Conservation (phyloP, 2,797 vertebrate species). For the Peromyscus aztecus region DNA sequence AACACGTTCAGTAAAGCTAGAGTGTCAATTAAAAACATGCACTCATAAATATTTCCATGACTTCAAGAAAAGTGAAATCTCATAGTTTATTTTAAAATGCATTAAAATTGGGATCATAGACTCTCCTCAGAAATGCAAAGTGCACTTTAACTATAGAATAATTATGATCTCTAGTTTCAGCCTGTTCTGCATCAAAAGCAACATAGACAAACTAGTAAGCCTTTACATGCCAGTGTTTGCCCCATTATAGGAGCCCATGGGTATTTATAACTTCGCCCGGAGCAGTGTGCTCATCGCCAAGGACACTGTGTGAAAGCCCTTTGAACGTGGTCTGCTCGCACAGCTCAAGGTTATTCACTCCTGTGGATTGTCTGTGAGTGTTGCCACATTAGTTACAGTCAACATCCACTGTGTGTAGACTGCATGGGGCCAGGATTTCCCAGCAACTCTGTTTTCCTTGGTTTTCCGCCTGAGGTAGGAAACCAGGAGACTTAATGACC, state of each 20-base stretch:
- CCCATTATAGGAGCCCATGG: neutral
- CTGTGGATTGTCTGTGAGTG: neutral
- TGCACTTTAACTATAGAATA: neutral
- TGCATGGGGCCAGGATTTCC: neutral
- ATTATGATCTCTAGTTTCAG: neutral
- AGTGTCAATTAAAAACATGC: neutral
- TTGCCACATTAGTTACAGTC: neutral
- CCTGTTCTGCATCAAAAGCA: neutral
- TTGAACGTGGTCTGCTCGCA: fast-evolving
- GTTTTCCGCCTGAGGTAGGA: neutral
- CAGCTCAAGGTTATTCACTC: neutral
- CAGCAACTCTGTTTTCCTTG: neutral
- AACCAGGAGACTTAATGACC: neutral
- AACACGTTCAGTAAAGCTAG: neutral
- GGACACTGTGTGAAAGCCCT: neutral
- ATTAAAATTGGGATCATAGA: neutral
- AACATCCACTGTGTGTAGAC: neutral
- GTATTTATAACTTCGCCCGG: fast-evolving
- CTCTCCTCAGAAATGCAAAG: neutral
- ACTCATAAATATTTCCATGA: conserved; percentile 23
- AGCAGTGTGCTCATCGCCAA: fast-evolving
- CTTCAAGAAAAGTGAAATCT: conserved; percentile 26
- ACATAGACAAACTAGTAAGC: neutral
- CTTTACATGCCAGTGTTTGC: neutral
- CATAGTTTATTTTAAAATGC: conserved; percentile 1